Conservation (phyloP, 2,113 vertebrate species). For the Spermophilus dauricus region DNA sequence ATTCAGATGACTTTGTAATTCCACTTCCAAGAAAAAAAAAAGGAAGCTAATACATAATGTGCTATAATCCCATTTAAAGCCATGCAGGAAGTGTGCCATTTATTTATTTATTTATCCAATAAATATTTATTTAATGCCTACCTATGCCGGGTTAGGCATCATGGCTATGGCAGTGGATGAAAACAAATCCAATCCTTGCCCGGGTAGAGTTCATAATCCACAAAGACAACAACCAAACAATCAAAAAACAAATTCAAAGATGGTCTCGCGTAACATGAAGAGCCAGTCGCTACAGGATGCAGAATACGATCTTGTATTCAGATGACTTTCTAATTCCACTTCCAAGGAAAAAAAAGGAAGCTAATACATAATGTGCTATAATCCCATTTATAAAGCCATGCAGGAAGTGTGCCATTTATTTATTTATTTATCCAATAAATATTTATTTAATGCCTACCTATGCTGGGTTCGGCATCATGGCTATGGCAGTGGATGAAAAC, state of each 20-base stretch:
- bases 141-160: background rate
- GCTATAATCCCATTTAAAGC: background rate
- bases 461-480: background rate
- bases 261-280: background rate
- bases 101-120: background rate
- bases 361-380: background rate
- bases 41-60: background rate
- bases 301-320: background rate
- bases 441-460: constrained; percentile 9
- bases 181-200: background rate
- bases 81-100: background rate
- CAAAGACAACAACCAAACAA: background rate
- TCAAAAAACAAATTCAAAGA: background rate
- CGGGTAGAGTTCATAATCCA: background rate
- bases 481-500: background rate
- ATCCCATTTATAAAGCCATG: background rate
- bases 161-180: background rate
- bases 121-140: constrained; percentile 4
- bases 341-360: background rate
- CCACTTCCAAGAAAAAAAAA: background rate
- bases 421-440: background rate
- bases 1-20: background rate
- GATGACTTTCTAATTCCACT: background rate
- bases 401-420: constrained; percentile 13
- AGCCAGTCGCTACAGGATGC: background rate